Percentiles rank a stretch among this genome's conserved stretches.
Conservation (phyloP, 2,797 vertebrate genomes). For the Erethizon dorsatum region DNA sequence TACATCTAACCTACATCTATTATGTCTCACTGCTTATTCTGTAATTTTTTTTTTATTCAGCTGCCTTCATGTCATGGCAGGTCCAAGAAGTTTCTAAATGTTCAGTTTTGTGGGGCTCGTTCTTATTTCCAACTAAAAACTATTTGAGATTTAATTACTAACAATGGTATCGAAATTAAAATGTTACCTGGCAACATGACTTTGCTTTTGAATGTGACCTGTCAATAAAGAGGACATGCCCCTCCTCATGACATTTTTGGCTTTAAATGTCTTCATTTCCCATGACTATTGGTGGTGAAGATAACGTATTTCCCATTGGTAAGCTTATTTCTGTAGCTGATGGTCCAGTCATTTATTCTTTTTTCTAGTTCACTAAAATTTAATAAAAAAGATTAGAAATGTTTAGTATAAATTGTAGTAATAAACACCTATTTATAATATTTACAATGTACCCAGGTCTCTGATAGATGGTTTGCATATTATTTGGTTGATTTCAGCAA, state of each 20-base stretch:
- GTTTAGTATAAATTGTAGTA: neutral
- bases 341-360: neutral
- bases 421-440: neutral
- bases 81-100: neutral
- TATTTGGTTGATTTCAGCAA: neutral
- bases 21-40: neutral
- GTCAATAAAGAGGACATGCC: neutral
- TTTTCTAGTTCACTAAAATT: constrained; percentile 9
- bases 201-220: neutral
- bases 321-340: constrained; percentile 24
- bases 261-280: neutral
- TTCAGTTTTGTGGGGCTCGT: neutral
- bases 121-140: neutral
- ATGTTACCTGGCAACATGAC: neutral
- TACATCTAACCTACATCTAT: neutral
- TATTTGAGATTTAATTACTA: neutral
- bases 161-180: neutral
- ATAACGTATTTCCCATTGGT: neutral
- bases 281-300: neutral
- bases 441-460: neutral
- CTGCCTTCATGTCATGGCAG: neutral
- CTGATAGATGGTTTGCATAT: neutral
- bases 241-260: neutral
- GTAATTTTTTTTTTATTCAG: neutral
- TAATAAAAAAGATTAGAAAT: neutral